A percentile compares a stretch with the other conserved stretches of the same genome.
Conservation (phyloP, 2,113 vertebrate species). For the Platysteira castanea region DNA sequence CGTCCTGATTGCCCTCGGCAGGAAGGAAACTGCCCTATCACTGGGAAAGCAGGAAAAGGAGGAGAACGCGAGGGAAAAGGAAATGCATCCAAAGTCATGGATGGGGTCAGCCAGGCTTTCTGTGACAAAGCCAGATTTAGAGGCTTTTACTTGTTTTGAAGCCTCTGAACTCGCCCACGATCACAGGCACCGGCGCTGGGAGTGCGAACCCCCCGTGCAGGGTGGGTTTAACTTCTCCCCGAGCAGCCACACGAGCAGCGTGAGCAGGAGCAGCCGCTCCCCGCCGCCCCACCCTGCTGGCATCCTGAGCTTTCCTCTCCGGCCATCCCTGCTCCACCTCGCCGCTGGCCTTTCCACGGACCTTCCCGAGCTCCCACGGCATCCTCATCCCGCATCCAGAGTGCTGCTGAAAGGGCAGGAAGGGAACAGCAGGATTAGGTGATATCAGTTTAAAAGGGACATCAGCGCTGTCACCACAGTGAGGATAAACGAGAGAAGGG, state of each 20-base stretch:
- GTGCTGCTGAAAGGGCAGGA: rapidly evolving
- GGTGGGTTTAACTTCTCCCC: not conserved
- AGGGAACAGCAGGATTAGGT: not conserved
- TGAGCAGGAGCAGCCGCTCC: not conserved
- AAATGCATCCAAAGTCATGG: not conserved
- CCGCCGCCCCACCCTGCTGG: not conserved
- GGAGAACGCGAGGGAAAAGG: not conserved
- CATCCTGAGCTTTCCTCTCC: not conserved
- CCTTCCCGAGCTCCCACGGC: not conserved
- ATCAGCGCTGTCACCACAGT: rapidly evolving
- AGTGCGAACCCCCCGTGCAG: rapidly evolving
- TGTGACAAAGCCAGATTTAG: not conserved
- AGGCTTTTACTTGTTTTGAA: not conserved
- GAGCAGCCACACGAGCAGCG: rapidly evolving
- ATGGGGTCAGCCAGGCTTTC: not conserved
- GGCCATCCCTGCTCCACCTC: not conserved
- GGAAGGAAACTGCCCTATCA: not conserved
- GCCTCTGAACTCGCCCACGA: not conserved
- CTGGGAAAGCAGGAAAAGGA: conserved; percentile 16
- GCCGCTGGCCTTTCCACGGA: rapidly evolving
- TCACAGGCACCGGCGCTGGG: rapidly evolving
- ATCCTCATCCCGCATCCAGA: rapidly evolving
- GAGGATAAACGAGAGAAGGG: not conserved
- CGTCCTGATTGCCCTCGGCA: not conserved
- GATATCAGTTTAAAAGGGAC: not conserved